Evolutionary conservation across 1,140 invertebrate species (phyloP).

Genomic region (Homalodisca vitripennis): DNA sequence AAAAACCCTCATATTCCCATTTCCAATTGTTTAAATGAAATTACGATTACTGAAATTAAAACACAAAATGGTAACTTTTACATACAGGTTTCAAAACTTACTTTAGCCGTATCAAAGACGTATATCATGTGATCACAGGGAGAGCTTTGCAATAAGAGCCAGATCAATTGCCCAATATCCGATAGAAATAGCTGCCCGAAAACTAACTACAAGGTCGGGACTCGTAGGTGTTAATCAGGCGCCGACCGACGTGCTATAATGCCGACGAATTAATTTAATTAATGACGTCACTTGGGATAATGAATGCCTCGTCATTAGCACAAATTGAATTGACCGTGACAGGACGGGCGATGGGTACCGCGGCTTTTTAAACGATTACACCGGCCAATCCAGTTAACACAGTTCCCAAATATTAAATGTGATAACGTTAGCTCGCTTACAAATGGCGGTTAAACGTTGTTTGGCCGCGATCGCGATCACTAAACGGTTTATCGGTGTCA

Average conservation of each 20-base stretch:
- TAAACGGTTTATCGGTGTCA: slow-evolving; percentile 13
- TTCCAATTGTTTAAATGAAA: too few species aligned
- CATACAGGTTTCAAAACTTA: too few species aligned
- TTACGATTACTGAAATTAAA: too few species aligned
- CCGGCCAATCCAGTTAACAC: slow-evolving; percentile 12
- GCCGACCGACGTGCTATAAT: slow-evolving; percentile 21
- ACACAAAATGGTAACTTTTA: too few species aligned
- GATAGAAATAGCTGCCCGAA: too few species aligned
- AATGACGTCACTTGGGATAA: slow-evolving; percentile 31
- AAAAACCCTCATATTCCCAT: too few species aligned
- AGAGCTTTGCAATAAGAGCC: too few species aligned
- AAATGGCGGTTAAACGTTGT: slow-evolving; percentile 15
- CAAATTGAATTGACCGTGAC: slow-evolving; percentile 31
- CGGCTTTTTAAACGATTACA: slow-evolving; percentile 9
- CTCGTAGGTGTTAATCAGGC: background rate
- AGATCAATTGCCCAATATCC: too few species aligned
- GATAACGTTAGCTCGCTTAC: slow-evolving; percentile 2
- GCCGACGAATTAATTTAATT: slow-evolving; percentile 34
- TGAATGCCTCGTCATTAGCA: slow-evolving; percentile 30
- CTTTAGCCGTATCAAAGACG: too few species aligned
- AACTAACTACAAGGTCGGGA: too few species aligned
- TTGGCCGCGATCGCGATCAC: background rate
- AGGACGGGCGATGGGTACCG: background rate
- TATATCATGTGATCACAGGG: too few species aligned
- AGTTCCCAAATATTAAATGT: slow-evolving; percentile 11